Evolutionary conservation across 2,888 invertebrate genomes (phyloP).

Genomic region (Cryptus armator): DNA sequence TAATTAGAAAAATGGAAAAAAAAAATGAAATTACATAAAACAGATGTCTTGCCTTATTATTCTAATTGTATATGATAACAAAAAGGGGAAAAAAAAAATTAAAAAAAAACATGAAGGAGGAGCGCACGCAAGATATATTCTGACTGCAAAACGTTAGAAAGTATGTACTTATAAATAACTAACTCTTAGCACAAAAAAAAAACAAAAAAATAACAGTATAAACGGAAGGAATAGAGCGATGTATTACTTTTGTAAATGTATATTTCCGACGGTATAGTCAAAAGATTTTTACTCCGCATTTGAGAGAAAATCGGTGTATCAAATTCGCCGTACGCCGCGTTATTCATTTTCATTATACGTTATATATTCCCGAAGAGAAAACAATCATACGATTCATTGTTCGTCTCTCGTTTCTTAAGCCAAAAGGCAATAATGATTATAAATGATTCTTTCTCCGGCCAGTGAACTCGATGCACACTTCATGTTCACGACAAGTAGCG

Average conservation of each 20-base stretch:
- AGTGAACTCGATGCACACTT: slow-evolving; percentile 24
- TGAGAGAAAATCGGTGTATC: slow-evolving; percentile 24
- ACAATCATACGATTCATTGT: background rate
- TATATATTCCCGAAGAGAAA: background rate
- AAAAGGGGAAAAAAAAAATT: background rate
- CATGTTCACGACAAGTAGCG: slow-evolving; percentile 36
- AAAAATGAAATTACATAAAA: slow-evolving; percentile 39
- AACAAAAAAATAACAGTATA: slow-evolving; percentile 27
- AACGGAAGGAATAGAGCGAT: slow-evolving; percentile 53
- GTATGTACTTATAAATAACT: slow-evolving; percentile 46
- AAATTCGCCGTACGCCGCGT: slow-evolving; percentile 16
- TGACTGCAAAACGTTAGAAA: slow-evolving; percentile 65
- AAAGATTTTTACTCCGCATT: slow-evolving; percentile 47
- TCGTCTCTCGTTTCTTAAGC: slow-evolving; percentile 16
- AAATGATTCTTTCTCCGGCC: slow-evolving; percentile 8
- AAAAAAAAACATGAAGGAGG: slow-evolving; percentile 26
- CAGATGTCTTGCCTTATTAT: slow-evolving; percentile 71
- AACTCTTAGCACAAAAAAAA: slow-evolving; percentile 60
- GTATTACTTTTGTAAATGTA: slow-evolving; percentile 75
- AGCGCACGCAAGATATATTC: slow-evolving; percentile 65
- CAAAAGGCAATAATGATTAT: slow-evolving; percentile 8
- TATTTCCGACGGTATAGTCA: slow-evolving; percentile 60
- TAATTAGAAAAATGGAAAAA: slow-evolving; percentile 16
- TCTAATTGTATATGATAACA: slow-evolving; percentile 62
- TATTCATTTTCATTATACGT: slow-evolving; percentile 11